phyloP scores from a whole-genome alignment of 2,888 invertebrate species.

The Idaea dimidiata region DNA sequence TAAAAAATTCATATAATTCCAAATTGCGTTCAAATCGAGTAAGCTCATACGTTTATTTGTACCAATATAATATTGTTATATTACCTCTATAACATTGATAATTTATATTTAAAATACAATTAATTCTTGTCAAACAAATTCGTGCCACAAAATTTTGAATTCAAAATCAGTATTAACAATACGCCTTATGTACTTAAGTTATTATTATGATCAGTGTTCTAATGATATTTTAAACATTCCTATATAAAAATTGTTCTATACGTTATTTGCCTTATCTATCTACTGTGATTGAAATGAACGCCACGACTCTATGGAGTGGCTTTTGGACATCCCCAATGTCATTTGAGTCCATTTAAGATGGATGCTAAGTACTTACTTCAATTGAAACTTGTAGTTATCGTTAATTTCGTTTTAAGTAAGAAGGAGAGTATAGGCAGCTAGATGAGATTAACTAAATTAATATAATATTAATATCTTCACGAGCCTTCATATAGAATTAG shows the following conservation, averaged over 20 bases:
- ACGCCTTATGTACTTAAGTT: conserved; percentile 42
- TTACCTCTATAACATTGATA: conserved; percentile 17
- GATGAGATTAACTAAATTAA: conserved; percentile 26
- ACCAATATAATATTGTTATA: too few relatives aligned
- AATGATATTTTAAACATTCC: background rate
- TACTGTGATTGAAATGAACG: background rate
- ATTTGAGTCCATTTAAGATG: background rate
- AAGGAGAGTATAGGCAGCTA: conserved; percentile 38
- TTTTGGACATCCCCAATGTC: too few relatives aligned
- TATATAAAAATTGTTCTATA: background rate
- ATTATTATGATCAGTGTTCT: conserved; percentile 14
- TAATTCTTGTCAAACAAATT: conserved; percentile 1
- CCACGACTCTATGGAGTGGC: too few relatives aligned
- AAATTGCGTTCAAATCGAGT: too few relatives aligned
- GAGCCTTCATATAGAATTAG: conserved; percentile 62
- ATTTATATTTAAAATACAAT: conserved; percentile 20
- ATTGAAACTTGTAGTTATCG: conserved; percentile 5
- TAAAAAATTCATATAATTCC: too few relatives aligned
- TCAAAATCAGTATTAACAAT: conserved; percentile 47
- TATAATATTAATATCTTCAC: conserved; percentile 9
- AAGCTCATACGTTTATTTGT: too few relatives aligned
- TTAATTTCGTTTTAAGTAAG: conserved; percentile 6
- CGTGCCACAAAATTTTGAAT: conserved; percentile 43
- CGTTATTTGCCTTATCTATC: background rate
- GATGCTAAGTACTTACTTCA: conserved; percentile 12